Conservation (phyloP, 1,140 invertebrate genomes). For the Pygmarrhopalites habei region DNA sequence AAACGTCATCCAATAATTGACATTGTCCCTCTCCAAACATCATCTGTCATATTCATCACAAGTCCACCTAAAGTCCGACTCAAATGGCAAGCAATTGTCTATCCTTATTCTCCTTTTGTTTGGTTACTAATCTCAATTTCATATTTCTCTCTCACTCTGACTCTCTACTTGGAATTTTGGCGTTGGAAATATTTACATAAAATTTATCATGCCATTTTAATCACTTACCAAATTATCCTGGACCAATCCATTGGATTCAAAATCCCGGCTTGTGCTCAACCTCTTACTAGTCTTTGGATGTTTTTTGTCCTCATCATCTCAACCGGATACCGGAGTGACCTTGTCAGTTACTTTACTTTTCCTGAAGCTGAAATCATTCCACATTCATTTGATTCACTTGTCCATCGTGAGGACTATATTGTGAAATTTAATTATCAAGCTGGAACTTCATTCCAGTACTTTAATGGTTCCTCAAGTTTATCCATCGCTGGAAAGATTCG, state of each 20-base stretch:
- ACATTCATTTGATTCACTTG: neutral
- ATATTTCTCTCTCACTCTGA: neutral
- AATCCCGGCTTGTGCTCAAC: neutral
- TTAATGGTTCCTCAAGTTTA: neutral
- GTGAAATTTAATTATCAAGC: neutral
- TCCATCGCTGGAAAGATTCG: neutral
- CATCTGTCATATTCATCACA: neutral
- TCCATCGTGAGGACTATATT: neutral
- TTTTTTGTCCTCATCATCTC: neutral
- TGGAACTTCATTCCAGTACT: neutral
- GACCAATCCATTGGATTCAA: neutral
- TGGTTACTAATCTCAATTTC: neutral
- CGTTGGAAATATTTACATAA: too few species aligned
- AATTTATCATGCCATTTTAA: neutral
- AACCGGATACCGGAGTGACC: neutral
- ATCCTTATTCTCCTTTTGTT: neutral
- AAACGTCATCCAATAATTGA: neutral
- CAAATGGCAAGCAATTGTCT: neutral
- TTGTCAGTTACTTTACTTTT: neutral
- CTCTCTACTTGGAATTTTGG: neutral
- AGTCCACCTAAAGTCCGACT: neutral
- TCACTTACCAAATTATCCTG: neutral
- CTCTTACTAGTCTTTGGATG: neutral
- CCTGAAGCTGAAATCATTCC: neutral
- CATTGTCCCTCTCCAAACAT: neutral